These are phyloP conservation scores for Romanomermis culicivorax DNA, from an alignment of 2,888 invertebrate species.

Conservation along the genomic window DNA sequence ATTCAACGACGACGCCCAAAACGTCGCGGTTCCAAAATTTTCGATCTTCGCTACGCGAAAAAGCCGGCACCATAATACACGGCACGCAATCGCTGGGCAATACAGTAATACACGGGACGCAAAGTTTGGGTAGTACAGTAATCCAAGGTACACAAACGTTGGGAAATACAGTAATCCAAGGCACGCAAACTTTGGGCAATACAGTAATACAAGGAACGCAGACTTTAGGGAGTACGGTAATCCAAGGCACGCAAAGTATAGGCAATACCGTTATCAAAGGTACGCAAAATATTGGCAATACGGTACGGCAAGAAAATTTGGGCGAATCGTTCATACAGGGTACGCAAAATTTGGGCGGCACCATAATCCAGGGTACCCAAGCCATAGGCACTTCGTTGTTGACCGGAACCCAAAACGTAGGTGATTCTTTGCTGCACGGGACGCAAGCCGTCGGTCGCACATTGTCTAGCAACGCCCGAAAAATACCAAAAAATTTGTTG, in stretches of 20 bases:
- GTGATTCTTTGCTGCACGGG: constrained; percentile 17
- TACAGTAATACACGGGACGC: constrained; percentile 21
- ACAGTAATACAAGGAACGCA: constrained; percentile 21
- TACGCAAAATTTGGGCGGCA: constrained; percentile 20
- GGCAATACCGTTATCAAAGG: constrained; percentile 15
- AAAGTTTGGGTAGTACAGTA: constrained; percentile 21
- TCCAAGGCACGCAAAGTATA: constrained; percentile 10
- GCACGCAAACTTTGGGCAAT: constrained; percentile 21
- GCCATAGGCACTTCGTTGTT: constrained; percentile 25
- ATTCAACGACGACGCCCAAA: too few species aligned
- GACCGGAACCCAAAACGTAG: constrained; percentile 27
- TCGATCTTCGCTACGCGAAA: too few species aligned
- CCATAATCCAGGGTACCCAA: constrained; percentile 22
- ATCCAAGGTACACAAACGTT: constrained; percentile 27
- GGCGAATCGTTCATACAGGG: constrained; percentile 17
- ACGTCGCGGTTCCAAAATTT: too few species aligned
- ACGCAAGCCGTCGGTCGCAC: constrained; percentile 26
- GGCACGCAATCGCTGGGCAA: constrained; percentile 24
- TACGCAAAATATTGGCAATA: background rate
- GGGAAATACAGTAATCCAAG: constrained; percentile 16
- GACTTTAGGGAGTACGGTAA: constrained; percentile 20
- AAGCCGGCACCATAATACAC: constrained; percentile 17
- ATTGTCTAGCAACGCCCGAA: constrained; percentile 19
- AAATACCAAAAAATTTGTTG: constrained; percentile 56
- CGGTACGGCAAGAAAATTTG: constrained; percentile 19